Percentiles rank a stretch among this genome's conserved stretches.
These are phyloP conservation scores for Mesembrinibis cayennensis DNA, from an alignment of 2,113 vertebrate genomes.

Conservation along the genomic window DNA sequence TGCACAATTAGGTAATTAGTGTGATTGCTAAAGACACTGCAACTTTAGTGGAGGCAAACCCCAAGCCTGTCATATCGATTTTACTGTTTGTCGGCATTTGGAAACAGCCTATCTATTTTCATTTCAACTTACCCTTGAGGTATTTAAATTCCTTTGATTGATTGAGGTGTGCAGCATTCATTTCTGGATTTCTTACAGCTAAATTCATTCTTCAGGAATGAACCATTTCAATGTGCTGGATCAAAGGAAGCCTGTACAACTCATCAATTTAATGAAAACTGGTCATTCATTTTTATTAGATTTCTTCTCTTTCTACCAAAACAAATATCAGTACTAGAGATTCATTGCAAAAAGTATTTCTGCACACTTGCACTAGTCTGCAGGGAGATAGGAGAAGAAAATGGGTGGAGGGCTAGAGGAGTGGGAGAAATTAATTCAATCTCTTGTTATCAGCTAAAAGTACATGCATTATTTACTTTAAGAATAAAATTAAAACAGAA, in stretches of 20 bases:
- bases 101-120: neutral
- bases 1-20: neutral
- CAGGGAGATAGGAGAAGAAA: neutral
- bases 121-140: constrained; percentile 22
- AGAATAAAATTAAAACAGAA: neutral
- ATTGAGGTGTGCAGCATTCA: neutral
- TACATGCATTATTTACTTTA: neutral
- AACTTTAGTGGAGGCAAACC: neutral
- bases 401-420: neutral
- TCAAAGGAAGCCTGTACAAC: constrained; percentile 8
- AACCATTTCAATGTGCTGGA: neutral
- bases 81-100: constrained; percentile 5
- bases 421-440: constrained; percentile 25
- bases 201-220: constrained; percentile 38
- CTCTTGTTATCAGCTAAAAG: neutral
- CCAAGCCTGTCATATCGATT: neutral
- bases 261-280: constrained; percentile 31
- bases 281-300: constrained; percentile 41
- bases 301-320: constrained; percentile 18
- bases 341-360: neutral
- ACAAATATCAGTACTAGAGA: neutral
- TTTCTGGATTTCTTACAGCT: constrained; percentile 42
- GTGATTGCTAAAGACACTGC: neutral
- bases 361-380: neutral
- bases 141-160: constrained; percentile 40